phyloP scores from a whole-genome alignment of 2,888 invertebrate species.

The Dermolepida albohirtum region DNA sequence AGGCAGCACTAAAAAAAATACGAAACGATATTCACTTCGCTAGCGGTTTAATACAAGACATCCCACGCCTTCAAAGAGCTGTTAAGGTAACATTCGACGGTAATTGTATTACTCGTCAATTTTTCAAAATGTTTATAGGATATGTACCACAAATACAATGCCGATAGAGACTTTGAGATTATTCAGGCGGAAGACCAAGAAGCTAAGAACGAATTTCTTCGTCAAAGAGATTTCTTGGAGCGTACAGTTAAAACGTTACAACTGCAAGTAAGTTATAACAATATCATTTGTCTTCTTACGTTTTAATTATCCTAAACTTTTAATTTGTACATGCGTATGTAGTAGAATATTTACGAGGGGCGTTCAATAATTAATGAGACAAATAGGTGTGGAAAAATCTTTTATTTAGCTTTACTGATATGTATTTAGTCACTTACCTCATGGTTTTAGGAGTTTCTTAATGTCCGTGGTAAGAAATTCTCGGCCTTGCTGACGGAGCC shows the following conservation, averaged over 20 bases:
- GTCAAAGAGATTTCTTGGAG: constrained; percentile 87
- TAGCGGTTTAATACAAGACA: constrained; percentile 82
- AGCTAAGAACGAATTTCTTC: constrained; percentile 79
- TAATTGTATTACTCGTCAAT: background rate
- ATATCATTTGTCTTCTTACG: too few species aligned
- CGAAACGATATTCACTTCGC: constrained; percentile 85
- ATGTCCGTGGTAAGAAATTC: too few species aligned
- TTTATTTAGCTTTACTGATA: too few species aligned
- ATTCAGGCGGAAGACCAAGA: constrained; percentile 77
- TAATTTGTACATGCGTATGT: too few species aligned
- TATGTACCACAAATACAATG: constrained; percentile 78
- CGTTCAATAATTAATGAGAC: too few species aligned
- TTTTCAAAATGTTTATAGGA: constrained; percentile 62
- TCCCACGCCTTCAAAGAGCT: constrained; percentile 71
- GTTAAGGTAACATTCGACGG: constrained; percentile 65
- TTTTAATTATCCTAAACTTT: too few species aligned
- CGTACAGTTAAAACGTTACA: constrained; percentile 70
- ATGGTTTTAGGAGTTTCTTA: too few species aligned
- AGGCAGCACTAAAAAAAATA: constrained; percentile 77
- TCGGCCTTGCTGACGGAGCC: too few species aligned
- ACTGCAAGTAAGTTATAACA: constrained; percentile 54
- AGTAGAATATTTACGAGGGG: too few species aligned
- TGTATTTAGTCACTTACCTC: too few species aligned
- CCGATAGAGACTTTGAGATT: constrained; percentile 75
- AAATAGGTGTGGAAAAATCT: too few species aligned